Evolutionary conservation across 2,888 invertebrate genomes (phyloP).

Genomic region (Tenthredo amoena): DNA sequence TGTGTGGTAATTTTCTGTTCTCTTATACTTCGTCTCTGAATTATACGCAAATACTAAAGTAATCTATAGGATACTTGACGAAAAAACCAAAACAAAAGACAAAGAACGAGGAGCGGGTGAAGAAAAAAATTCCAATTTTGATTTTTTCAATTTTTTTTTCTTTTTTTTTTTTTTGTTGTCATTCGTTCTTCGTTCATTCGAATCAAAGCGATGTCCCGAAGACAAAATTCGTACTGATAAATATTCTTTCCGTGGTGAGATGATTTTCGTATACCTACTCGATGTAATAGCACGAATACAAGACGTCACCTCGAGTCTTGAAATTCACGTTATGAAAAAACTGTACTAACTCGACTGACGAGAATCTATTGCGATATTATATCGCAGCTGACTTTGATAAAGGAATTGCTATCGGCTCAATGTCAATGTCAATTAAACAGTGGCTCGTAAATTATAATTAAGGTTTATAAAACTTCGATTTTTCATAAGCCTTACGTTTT

Average conservation of each 20-base stretch:
- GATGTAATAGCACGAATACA: not conserved
- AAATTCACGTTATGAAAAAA: not conserved
- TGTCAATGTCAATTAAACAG: not conserved
- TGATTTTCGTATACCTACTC: too few relatives aligned
- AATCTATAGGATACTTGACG: too few relatives aligned
- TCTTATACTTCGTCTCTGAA: not conserved
- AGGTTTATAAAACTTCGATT: not conserved
- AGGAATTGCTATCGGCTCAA: slow-evolving; percentile 12
- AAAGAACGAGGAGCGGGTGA: too few relatives aligned
- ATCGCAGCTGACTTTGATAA: not conserved
- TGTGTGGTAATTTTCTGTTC: not conserved
- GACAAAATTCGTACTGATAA: too few relatives aligned
- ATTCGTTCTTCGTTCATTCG: not conserved
- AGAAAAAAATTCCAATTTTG: too few relatives aligned
- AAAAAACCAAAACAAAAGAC: too few relatives aligned
- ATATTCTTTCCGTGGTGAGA: too few relatives aligned
- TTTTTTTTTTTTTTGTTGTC: too few relatives aligned
- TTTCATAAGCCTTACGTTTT: too few relatives aligned
- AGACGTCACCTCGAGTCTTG: not conserved
- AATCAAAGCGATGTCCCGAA: too few relatives aligned
- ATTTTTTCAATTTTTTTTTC: too few relatives aligned
- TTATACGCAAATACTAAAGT: not conserved
- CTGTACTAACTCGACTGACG: not conserved
- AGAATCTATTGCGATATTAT: slow-evolving; percentile 1
- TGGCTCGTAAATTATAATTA: slow-evolving; percentile 27